Conservation (phyloP, 2,888 invertebrate genomes). For the Ectropis crepuscularia region DNA sequence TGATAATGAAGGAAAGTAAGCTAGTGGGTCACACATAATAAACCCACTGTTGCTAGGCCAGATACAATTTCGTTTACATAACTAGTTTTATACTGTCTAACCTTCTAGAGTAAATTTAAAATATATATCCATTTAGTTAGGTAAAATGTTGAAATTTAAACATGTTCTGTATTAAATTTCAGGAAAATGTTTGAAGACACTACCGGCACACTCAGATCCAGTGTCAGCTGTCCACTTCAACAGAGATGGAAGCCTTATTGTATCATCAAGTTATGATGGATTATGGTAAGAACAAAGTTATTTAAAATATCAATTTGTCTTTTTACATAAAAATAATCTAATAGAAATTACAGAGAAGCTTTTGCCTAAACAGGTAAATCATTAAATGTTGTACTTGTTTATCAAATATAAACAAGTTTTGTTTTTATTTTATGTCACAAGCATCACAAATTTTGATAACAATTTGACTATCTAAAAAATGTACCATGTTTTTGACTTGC, state of each 20-base stretch:
- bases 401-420: too few species aligned
- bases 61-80: conserved; percentile 6
- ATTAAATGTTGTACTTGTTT: too few species aligned
- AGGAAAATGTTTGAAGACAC: conserved; percentile 96
- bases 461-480: too few species aligned
- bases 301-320: too few species aligned
- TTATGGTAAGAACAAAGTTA: conserved; percentile 88
- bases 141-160: background rate
- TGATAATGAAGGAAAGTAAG: conserved; percentile 26
- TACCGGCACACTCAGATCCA: conserved; percentile 99
- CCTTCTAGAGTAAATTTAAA: background rate
- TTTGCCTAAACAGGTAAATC: too few species aligned
- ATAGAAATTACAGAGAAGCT: too few species aligned
- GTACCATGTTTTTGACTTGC: too few species aligned
- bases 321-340: too few species aligned
- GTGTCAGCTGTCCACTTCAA: conserved; percentile 99
- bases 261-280: conserved; percentile 99
- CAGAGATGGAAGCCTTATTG: conserved; percentile 98
- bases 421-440: too few species aligned
- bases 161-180: conserved; percentile 38
- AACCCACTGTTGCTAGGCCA: conserved; percentile 18
- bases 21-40: conserved; percentile 21
- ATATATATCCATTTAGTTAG: background rate
- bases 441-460: too few species aligned
- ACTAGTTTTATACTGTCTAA: conserved; percentile 1